Percentiles rank a stretch among this genome's conserved stretches.
These are phyloP conservation scores for Caenorhabditis wallacei DNA, from an alignment of 2,888 invertebrate genomes.

Conservation along the genomic window DNA sequence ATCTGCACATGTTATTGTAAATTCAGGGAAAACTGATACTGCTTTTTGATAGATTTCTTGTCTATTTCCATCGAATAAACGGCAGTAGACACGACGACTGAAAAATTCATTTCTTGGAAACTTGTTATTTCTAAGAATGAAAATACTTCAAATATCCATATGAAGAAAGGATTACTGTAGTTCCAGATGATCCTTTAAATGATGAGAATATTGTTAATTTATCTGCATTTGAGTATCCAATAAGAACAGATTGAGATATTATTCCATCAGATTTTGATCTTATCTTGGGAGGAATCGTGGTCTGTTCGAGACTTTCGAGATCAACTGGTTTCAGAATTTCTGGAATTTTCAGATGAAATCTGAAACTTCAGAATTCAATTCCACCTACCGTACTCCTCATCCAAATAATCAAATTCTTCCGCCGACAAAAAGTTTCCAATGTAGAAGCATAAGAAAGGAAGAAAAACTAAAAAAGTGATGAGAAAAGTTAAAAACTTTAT, in stretches of 20 bases:
- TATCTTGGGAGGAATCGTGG: background rate
- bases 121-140: background rate
- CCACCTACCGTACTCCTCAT: slow-evolving; percentile 46
- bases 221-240: slow-evolving; percentile 64
- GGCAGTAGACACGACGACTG: slow-evolving; percentile 70
- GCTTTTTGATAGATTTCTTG: slow-evolving; percentile 42
- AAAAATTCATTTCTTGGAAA: background rate
- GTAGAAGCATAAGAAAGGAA: slow-evolving; percentile 39
- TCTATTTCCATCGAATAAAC: slow-evolving; percentile 55
- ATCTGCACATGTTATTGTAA: slow-evolving; percentile 57
- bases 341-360: too few relatives aligned
- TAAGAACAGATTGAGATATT: slow-evolving; percentile 61
- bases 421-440: slow-evolving; percentile 25
- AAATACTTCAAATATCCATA: slow-evolving; percentile 69
- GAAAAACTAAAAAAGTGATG: slow-evolving; percentile 39
- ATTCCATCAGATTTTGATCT: slow-evolving; percentile 20
- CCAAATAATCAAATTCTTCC: slow-evolving; percentile 18
- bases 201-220: slow-evolving; percentile 62
- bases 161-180: slow-evolving; percentile 61
- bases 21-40: slow-evolving; percentile 67
- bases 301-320: background rate
- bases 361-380: too few relatives aligned
- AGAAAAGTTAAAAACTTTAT: slow-evolving; percentile 43
- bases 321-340: slow-evolving; percentile 11
- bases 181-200: slow-evolving; percentile 23